Base-by-base conservation (phyloP, 2,113 vertebrate genomes). In the Camelus bactrianus region DNA sequence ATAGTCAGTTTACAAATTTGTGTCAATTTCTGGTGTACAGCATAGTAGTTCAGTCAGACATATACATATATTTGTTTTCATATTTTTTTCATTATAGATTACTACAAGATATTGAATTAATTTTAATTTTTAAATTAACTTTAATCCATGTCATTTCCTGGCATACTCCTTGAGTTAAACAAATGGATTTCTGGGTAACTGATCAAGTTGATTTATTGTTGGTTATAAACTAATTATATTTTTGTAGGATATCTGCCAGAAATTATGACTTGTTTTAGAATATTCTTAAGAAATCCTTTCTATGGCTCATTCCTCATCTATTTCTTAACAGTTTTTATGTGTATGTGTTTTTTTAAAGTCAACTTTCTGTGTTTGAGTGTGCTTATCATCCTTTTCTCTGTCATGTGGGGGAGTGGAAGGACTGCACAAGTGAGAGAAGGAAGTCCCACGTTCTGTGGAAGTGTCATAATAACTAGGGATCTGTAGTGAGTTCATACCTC, bases 91-190 rank as follows among this genome's bases (percentile, higher is more conserved):
- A 35, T 35, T 35, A 35, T 35, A 35, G 35, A 35, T 35, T 35
- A 35, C 35, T 35, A 35, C 35, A 35, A 35, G 35, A 35, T 35
- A 35, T 35, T 35, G 35, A 35, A 35, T 35, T 82, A 17, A 88
- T 86, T 82, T 93, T 86, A 90, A 90, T 82, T 87, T 94, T 72
- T 73, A 90, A 89, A 60, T 15, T 79, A 88, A 67, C 22, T 97
- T 93, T 64, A 79, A 89, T 79, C 24, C 17, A 38, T 89, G 12
- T 89, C 38, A 64, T 94, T 95, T 92, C 19, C 38, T 91, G 42
- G 46, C 58, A 35, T 86, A 70, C 16, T 91, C 24, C 32, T 42
- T 80, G 20, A 84, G 64, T 80, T 96, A 81, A 91, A 70, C 26
- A 95, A 89, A 75, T 89, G 15, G 24, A 81, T 89, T 92, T 94